Evolutionary conservation across 2,888 invertebrate genomes (phyloP).

Genomic region (Tenthredo livida): DNA sequence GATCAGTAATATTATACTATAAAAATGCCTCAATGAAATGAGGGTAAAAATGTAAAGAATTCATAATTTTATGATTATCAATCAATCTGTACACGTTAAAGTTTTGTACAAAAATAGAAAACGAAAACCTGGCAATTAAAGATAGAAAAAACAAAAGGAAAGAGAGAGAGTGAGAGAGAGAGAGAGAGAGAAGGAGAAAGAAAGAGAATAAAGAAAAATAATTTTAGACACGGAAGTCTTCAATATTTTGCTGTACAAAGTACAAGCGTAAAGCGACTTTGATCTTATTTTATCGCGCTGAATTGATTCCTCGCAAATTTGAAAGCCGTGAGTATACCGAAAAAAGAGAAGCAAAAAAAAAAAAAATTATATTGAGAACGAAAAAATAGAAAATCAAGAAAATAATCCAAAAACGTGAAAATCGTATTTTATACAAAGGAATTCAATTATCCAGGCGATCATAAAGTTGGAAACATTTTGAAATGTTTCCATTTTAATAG

Average conservation of each 20-base stretch:
- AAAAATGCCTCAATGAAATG: background rate
- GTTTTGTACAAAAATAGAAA: conserved; percentile 23
- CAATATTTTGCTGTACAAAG: background rate
- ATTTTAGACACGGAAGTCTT: background rate
- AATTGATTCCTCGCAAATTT: background rate
- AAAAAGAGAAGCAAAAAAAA: background rate
- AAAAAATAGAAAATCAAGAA: background rate
- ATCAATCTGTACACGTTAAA: background rate
- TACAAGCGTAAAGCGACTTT: background rate
- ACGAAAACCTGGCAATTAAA: background rate
- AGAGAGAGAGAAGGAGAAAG: background rate
- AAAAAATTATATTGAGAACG: too few relatives aligned
- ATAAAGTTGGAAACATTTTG: background rate
- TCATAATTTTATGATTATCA: background rate
- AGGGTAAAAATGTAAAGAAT: background rate
- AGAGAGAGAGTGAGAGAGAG: background rate
- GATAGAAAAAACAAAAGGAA: background rate
- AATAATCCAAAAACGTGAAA: conserved; percentile 15
- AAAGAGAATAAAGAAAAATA: background rate
- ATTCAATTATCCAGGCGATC: background rate
- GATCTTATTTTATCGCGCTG: background rate
- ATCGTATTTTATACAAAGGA: background rate
- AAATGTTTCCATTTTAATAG: background rate
- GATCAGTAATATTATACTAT: background rate
- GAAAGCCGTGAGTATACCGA: background rate